These are phyloP conservation scores for Syrmaticus mikado DNA, from an alignment of 2,113 vertebrate species.

Conservation along the genomic window DNA sequence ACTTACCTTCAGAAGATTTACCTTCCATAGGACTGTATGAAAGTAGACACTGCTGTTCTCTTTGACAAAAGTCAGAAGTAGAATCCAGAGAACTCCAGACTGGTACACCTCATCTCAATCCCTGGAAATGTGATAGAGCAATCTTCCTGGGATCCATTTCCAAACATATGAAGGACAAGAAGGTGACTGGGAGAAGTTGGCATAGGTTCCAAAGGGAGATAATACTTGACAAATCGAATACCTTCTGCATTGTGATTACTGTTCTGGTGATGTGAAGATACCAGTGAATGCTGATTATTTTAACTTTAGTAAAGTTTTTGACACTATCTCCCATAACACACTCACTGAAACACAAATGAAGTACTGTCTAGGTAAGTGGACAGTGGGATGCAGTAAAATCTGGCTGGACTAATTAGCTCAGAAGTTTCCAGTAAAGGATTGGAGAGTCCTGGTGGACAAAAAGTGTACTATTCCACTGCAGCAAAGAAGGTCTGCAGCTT, in stretches of 20 bases:
- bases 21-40: neutral
- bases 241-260: neutral
- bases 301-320: neutral
- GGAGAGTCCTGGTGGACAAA: neutral
- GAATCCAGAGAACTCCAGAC: neutral
- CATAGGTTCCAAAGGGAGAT: neutral
- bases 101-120: neutral
- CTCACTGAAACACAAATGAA: neutral
- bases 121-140: neutral
- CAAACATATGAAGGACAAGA: neutral
- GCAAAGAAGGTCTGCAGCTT: neutral
- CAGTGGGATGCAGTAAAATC: neutral
- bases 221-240: neutral
- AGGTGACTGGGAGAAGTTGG: neutral
- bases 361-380: accelerated
- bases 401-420: neutral
- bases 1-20: neutral
- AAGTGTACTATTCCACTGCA: neutral
- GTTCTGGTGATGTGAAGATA: neutral
- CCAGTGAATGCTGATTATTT: neutral
- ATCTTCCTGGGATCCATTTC: neutral
- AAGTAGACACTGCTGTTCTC: neutral
- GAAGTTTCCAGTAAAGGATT: neutral
- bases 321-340: neutral
- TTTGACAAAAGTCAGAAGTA: neutral